Evolutionary conservation across 2,113 vertebrate genomes (phyloP).

Genomic region (Corydoras sp.): DNA sequence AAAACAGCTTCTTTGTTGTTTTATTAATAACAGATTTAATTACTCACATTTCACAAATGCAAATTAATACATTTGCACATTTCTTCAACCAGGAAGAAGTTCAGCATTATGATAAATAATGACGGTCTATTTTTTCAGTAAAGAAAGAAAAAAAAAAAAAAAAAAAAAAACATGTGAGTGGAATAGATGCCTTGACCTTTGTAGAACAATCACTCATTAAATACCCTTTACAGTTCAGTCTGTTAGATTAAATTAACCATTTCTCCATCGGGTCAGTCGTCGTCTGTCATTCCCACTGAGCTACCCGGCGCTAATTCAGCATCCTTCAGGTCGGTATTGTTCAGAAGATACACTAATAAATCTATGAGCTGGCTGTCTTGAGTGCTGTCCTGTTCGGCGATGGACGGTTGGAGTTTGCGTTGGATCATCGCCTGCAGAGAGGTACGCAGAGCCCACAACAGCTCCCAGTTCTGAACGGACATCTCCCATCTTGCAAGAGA

Average conservation of each 20-base stretch:
- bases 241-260: too few species aligned
- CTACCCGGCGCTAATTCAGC: background rate
- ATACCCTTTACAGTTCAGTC: too few species aligned
- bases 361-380: constrained; percentile 80
- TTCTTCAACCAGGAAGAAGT: constrained; percentile 1
- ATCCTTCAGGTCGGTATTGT: constrained; percentile 48
- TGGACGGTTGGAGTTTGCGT: constrained; percentile 67
- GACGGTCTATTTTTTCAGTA: background rate
- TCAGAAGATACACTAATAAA: constrained; percentile 81
- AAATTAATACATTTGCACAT: background rate
- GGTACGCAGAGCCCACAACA: constrained; percentile 81
- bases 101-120: background rate
- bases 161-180: background rate
- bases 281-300: too few species aligned
- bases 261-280: too few species aligned
- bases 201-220: too few species aligned
- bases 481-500: constrained; percentile 80
- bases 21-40: too few species aligned
- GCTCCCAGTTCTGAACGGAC: constrained; percentile 69
- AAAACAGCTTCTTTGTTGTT: too few species aligned
- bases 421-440: constrained; percentile 86
- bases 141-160: background rate
- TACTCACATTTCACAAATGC: too few species aligned
- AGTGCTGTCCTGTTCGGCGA: background rate
- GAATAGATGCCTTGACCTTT: too few species aligned